phyloP scores from a whole-genome alignment of 53 echinoderm and acorn worm species.

The Mesocentrotus franciscanus region DNA sequence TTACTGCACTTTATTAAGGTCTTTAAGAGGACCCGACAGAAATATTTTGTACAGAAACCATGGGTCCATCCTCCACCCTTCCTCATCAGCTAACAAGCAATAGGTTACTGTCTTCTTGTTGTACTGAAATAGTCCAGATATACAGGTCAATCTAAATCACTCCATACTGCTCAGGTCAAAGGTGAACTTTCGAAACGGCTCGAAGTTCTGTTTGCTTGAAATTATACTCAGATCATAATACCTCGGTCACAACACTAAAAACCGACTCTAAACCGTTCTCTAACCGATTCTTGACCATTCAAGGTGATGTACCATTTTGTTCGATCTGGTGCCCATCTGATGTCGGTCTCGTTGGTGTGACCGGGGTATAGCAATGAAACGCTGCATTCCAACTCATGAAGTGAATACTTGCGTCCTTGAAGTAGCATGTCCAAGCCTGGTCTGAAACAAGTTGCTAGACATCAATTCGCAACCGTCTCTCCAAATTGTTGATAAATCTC shows the following conservation, averaged over 20 bases:
- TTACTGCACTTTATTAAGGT: not conserved
- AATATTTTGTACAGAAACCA: slow-evolving; percentile 25
- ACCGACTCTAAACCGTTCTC: too few species aligned
- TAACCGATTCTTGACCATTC: too few species aligned
- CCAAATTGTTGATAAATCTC: not conserved
- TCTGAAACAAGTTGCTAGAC: not conserved
- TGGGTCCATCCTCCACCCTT: not conserved
- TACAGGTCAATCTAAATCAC: not conserved
- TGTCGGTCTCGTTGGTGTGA: too few species aligned
- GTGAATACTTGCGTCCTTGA: not conserved
- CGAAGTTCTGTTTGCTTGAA: not conserved
- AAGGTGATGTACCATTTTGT: too few species aligned
- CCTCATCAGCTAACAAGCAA: not conserved
- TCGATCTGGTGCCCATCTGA: too few species aligned
- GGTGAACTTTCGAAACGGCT: not conserved
- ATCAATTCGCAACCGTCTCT: not conserved
- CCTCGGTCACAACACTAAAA: too few species aligned
- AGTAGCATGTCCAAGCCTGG: not conserved
- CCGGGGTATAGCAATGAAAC: too few species aligned
- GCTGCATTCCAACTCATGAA: not conserved
- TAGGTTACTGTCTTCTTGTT: not conserved
- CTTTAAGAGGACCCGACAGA: not conserved
- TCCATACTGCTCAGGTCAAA: not conserved
- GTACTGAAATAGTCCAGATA: not conserved
- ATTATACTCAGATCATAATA: too few species aligned